Evolutionary conservation across 2,888 invertebrate species (phyloP).

Genomic region (Acrocyrtus sp.): DNA sequence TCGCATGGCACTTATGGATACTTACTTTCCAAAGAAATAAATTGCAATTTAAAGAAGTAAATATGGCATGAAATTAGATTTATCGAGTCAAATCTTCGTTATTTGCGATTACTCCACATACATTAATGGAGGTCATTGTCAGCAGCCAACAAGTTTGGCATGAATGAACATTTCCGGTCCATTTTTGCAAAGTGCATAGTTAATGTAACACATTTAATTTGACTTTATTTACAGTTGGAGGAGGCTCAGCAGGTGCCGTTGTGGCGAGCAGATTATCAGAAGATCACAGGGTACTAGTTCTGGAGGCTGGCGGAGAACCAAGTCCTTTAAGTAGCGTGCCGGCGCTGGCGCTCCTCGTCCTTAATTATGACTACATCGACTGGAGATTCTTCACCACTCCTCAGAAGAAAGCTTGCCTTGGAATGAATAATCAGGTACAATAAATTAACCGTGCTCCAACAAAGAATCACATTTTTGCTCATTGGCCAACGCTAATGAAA

Average conservation of each 20-base stretch:
- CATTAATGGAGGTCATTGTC: too few relatives aligned
- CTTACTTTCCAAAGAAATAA: too few relatives aligned
- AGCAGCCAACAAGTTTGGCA: too few relatives aligned
- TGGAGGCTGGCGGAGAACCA: conserved; percentile 60
- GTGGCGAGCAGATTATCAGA: conserved; percentile 52
- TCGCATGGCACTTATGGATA: too few relatives aligned
- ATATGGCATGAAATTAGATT: too few relatives aligned
- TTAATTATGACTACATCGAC: conserved; percentile 58
- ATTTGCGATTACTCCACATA: too few relatives aligned
- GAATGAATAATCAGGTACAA: conserved; percentile 58
- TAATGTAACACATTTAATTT: neutral
- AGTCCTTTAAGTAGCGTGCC: conserved; percentile 57
- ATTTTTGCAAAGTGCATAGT: too few relatives aligned
- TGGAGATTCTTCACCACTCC: conserved; percentile 62
- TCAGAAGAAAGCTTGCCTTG: conserved; percentile 57
- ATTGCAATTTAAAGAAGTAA: too few relatives aligned
- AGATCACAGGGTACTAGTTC: conserved; percentile 56
- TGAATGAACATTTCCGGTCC: too few relatives aligned
- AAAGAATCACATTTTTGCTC: conserved; percentile 7
- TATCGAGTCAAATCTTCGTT: too few relatives aligned
- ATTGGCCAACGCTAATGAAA: too few relatives aligned
- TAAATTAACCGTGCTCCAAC: neutral
- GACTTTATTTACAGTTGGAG: conserved; percentile 32
- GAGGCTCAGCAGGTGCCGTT: conserved; percentile 51
- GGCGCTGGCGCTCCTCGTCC: conserved; percentile 55